Conservation (phyloP, 2,113 vertebrate genomes). For the Erythrocercus mccallii region DNA sequence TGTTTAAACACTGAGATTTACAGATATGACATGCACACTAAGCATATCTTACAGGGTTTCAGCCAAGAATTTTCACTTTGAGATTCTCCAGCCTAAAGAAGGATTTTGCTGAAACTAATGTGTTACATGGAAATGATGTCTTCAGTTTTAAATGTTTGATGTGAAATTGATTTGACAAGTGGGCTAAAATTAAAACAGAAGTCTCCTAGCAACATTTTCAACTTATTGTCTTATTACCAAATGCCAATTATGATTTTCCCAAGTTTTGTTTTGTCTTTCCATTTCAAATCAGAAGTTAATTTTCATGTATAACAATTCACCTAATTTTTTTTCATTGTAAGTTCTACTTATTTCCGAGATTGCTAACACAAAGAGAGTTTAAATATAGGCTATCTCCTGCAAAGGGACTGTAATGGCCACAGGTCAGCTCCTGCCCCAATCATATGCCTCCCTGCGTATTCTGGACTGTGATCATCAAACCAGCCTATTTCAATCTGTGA, state of each 20-base stretch:
- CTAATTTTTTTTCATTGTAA: background rate
- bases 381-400: background rate
- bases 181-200: background rate
- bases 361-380: background rate
- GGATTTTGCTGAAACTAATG: background rate
- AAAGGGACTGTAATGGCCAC: background rate
- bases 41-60: background rate
- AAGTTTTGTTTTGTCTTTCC: background rate
- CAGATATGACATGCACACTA: background rate
- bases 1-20: background rate
- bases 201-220: background rate
- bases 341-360: background rate
- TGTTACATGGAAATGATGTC: background rate
- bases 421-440: background rate
- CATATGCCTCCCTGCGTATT: background rate
- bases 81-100: background rate
- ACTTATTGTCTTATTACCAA: background rate
- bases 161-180: background rate
- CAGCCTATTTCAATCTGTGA: rapidly evolving
- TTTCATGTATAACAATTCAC: background rate
- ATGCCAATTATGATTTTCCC: background rate
- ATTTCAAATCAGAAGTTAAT: background rate
- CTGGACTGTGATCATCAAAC: background rate
- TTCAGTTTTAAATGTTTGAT: background rate
- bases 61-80: background rate